phyloP scores from a whole-genome alignment of 2,888 invertebrate genomes.

The Autographa pulchrina region DNA sequence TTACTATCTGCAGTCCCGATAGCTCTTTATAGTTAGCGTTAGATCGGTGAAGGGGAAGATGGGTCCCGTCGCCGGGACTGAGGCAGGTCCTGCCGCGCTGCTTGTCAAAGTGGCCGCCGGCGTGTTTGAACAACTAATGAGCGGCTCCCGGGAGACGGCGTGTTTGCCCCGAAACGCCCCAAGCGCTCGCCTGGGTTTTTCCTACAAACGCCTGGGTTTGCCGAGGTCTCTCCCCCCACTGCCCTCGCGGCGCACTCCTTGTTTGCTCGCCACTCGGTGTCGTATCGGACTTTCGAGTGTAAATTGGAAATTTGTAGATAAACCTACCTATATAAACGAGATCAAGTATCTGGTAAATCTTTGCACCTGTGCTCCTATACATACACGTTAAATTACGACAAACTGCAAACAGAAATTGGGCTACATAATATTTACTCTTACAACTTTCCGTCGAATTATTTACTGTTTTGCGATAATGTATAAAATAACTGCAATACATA shows the following conservation, averaged over 20 bases:
- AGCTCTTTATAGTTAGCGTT: constrained; percentile 81
- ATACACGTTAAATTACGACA: constrained; percentile 7
- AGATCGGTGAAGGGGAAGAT: constrained; percentile 84
- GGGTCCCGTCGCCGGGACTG: constrained; percentile 69
- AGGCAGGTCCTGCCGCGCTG: constrained; percentile 77
- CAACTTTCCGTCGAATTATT: not conserved
- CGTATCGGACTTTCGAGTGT: constrained; percentile 79
- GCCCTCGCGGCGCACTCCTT: constrained; percentile 62
- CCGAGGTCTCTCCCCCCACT: constrained; percentile 62
- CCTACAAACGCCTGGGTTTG: constrained; percentile 75
- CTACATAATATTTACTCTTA: not conserved
- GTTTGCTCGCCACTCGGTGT: constrained; percentile 78
- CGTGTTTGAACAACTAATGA: constrained; percentile 89
- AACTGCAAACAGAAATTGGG: not conserved
- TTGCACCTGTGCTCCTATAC: constrained; percentile 25
- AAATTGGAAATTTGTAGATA: constrained; percentile 76
- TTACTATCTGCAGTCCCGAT: constrained; percentile 78
- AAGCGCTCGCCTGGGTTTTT: constrained; percentile 77
- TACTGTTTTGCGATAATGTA: not conserved
- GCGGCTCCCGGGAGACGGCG: constrained; percentile 85
- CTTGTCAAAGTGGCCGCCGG: constrained; percentile 88
- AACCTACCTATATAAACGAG: constrained; percentile 49
- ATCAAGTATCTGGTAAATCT: constrained; percentile 28
- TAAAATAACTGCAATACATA: not conserved
- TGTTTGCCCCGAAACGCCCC: constrained; percentile 84